phyloP scores from a whole-genome alignment of 2,113 vertebrate genomes.

The Cephalopholis sonnerati region DNA sequence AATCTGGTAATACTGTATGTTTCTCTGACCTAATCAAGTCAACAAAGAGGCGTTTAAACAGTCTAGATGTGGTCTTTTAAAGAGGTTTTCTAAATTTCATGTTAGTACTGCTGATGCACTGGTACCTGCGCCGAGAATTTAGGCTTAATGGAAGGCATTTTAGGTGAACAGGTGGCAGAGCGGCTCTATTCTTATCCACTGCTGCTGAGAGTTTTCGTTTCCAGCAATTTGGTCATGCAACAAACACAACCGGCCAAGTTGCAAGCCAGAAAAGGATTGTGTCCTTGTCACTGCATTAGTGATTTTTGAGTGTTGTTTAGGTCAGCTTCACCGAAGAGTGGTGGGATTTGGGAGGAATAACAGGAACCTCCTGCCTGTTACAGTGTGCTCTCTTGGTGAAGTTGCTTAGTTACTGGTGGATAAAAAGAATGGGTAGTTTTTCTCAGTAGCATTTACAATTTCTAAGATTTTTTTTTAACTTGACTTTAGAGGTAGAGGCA shows the following conservation, averaged over 20 bases:
- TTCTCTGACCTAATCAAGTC: constrained; percentile 30
- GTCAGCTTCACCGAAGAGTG: not conserved
- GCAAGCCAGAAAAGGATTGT: constrained; percentile 6
- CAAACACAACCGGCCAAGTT: constrained; percentile 27
- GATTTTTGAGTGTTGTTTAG: constrained; percentile 17
- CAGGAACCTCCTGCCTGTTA: not conserved
- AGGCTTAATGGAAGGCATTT: constrained; percentile 52
- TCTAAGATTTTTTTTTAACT: not conserved
- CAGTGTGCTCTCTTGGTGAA: not conserved
- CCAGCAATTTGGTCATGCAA: constrained; percentile 40
- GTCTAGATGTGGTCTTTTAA: constrained; percentile 27
- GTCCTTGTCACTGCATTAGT: constrained; percentile 30
- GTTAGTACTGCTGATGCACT: constrained; percentile 23
- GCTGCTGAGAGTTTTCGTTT: constrained; percentile 36
- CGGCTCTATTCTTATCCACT: not conserved
- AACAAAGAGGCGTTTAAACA: constrained; percentile 16
- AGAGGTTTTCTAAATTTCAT: constrained; percentile 38
- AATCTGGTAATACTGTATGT: constrained; percentile 3
- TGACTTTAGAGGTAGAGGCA: not conserved
- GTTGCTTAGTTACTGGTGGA: constrained; percentile 1
- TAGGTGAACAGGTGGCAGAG: constrained; percentile 31
- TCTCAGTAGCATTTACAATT: constrained; percentile 3
- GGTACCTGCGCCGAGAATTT: constrained; percentile 5
- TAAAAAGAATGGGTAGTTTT: constrained; percentile 1
- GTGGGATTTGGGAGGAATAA: not conserved